phyloP scores from a whole-genome alignment of 53 echinoderm and acorn worm genomes.

The Holothuria leucospilota region DNA sequence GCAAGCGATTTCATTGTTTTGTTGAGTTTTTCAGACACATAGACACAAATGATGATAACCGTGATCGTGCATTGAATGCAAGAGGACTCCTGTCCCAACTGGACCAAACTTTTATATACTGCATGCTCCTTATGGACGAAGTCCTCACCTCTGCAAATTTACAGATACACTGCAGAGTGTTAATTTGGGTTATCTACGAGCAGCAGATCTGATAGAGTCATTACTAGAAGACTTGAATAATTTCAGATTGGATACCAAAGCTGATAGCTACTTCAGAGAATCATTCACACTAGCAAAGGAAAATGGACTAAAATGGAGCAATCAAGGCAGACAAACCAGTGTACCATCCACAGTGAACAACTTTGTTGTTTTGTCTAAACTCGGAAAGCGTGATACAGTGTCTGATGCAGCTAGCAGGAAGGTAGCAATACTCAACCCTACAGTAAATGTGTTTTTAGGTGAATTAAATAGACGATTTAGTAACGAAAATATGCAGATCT shows the following conservation, averaged over 20 bases:
- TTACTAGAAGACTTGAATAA: constrained; percentile 36
- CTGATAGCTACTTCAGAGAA: not conserved
- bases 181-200: constrained; percentile 23
- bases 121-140: constrained; percentile 38
- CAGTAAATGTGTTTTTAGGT: constrained; percentile 34
- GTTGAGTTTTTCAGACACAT: constrained; percentile 35
- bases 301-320: not conserved
- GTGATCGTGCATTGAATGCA: constrained; percentile 46
- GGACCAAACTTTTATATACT: constrained; percentile 25
- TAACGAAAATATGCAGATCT: constrained; percentile 50
- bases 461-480: constrained; percentile 58
- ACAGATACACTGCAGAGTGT: constrained; percentile 35
- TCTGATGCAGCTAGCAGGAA: constrained; percentile 1
- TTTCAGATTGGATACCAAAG: constrained; percentile 21
- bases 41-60: constrained; percentile 4
- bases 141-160: too few species aligned
- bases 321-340: not conserved
- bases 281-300: not conserved
- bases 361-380: constrained; percentile 4
- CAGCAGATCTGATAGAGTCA: too few species aligned
- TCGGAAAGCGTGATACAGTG: too few species aligned
- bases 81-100: constrained; percentile 37
- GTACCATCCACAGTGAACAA: not conserved
- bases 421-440: too few species aligned
- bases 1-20: too few species aligned